Conservation (phyloP, 1,140 invertebrate genomes). For the Hyles euphorbiae region DNA sequence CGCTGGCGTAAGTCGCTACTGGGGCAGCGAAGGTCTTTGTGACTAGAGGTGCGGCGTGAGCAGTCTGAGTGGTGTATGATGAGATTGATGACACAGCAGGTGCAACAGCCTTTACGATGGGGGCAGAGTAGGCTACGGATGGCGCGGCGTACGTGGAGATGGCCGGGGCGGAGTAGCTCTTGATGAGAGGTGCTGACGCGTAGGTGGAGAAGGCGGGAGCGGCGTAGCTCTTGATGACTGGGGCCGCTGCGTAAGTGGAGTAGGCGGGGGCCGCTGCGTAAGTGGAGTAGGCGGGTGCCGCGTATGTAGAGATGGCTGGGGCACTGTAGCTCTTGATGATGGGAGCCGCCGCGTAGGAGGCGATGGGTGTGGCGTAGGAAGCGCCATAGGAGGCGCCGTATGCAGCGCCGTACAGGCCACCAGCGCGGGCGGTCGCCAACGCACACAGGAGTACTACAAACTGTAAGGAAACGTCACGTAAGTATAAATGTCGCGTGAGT, state of each 20-base stretch:
- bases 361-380: slow-evolving; percentile 14
- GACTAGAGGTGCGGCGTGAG: slow-evolving; percentile 23
- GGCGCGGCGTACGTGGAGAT: slow-evolving; percentile 21
- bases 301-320: slow-evolving; percentile 7
- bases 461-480: slow-evolving; percentile 33
- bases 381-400: slow-evolving; percentile 22
- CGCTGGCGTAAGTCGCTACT: slow-evolving; percentile 27
- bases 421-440: slow-evolving; percentile 40
- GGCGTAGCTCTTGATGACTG: slow-evolving; percentile 14
- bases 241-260: slow-evolving; percentile 13
- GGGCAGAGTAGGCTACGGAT: slow-evolving; percentile 24
- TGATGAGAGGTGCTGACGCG: slow-evolving; percentile 15
- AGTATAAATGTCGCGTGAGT: slow-evolving; percentile 1
- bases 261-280: slow-evolving; percentile 16
- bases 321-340: slow-evolving; percentile 26
- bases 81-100: slow-evolving; percentile 38
- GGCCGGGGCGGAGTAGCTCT: slow-evolving; percentile 16
- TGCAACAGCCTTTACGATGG: slow-evolving; percentile 29
- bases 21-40: slow-evolving; percentile 26
- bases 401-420: slow-evolving; percentile 25
- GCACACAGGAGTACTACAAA: slow-evolving; percentile 63
- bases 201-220: slow-evolving; percentile 13
- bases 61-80: slow-evolving; percentile 35
- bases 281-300: slow-evolving; percentile 17
- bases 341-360: slow-evolving; percentile 11